Evolutionary conservation across 2,888 invertebrate species (phyloP).

Genomic region (Morpho achilles): DNA sequence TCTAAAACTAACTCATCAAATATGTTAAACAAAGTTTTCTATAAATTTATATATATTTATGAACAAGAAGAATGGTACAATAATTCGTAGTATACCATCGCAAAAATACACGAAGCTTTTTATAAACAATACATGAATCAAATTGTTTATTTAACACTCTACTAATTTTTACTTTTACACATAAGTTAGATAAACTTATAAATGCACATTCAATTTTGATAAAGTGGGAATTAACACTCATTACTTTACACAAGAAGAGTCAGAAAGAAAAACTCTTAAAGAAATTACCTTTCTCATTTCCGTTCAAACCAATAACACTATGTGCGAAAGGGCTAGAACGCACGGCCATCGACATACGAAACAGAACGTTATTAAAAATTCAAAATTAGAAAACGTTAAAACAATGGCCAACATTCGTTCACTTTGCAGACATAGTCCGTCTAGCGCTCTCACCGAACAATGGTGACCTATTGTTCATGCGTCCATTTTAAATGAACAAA

Average conservation of each 20-base stretch:
- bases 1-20: no score
- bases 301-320: background rate
- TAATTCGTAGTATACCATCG: no score
- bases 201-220: no score
- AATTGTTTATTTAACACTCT: no score
- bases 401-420: constrained; percentile 64
- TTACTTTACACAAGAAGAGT: constrained; percentile 1
- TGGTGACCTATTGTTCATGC: constrained; percentile 66
- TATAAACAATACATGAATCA: no score
- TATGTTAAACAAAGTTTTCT: no score
- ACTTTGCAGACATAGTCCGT: constrained; percentile 52
- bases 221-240: background rate
- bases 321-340: constrained; percentile 23
- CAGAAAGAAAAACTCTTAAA: constrained; percentile 3
- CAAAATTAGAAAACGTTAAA: constrained; percentile 64
- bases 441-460: constrained; percentile 60
- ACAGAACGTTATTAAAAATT: constrained; percentile 43
- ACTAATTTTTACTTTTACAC: no score
- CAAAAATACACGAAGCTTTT: no score
- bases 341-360: constrained; percentile 33
- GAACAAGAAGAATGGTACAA: no score
- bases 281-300: constrained; percentile 1
- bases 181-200: no score
- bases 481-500: constrained; percentile 79
- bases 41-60: no score